phyloP scores from a whole-genome alignment of 2,888 invertebrate species.

The Tachina grossa region DNA sequence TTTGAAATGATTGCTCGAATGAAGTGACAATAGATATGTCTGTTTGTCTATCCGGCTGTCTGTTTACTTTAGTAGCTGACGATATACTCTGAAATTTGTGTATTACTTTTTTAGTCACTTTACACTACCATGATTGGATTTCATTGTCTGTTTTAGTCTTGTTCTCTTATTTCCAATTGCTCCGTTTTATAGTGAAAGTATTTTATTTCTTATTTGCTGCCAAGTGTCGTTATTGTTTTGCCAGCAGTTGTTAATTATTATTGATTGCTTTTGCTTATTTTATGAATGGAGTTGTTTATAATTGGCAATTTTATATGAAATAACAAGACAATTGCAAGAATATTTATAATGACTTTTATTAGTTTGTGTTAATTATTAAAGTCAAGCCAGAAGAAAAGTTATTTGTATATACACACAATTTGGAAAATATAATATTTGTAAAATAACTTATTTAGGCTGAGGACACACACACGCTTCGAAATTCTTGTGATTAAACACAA shows the following conservation, averaged over 20 bases:
- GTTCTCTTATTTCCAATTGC: constrained; percentile 4
- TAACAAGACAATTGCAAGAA: constrained; percentile 11
- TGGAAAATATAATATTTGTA: too few relatives aligned
- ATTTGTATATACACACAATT: neutral
- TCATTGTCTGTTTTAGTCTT: neutral
- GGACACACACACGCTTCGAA: too few relatives aligned
- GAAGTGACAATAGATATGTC: constrained; percentile 13
- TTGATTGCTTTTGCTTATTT: constrained; percentile 49
- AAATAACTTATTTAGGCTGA: too few relatives aligned
- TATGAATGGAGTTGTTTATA: constrained; percentile 33
- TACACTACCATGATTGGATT: constrained; percentile 29
- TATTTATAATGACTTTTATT: constrained; percentile 31
- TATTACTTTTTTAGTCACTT: neutral
- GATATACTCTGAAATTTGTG: constrained; percentile 3
- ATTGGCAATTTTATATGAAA: constrained; percentile 22
- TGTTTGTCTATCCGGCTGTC: neutral
- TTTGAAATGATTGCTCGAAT: constrained; percentile 34
- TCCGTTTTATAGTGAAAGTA: constrained; percentile 30
- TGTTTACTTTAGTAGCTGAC: neutral
- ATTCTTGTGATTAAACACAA: too few relatives aligned
- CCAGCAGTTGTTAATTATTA: constrained; percentile 57
- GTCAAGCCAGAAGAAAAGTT: neutral
- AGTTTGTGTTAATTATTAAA: constrained; percentile 7
- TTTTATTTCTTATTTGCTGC: constrained; percentile 41
- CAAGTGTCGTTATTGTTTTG: constrained; percentile 44